Evolutionary conservation across 2,113 vertebrate genomes (phyloP).

Genomic region (Camelus bactrianus): DNA sequence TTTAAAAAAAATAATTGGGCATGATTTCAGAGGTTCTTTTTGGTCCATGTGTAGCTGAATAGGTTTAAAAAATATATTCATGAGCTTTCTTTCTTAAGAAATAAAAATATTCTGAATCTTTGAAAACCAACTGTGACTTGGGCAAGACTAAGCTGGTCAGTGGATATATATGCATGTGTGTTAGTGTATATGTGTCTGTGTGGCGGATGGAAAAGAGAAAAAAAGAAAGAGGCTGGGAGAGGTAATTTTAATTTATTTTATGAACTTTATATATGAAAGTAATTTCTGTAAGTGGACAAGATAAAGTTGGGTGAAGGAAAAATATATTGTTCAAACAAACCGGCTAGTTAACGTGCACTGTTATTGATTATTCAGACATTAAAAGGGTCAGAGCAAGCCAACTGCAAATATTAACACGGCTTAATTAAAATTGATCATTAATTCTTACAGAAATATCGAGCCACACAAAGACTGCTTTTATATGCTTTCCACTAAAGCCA

Average conservation of each 20-base stretch:
- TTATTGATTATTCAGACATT: slow-evolving; percentile 64
- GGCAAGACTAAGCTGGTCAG: neutral
- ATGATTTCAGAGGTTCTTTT: neutral
- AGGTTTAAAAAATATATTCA: neutral
- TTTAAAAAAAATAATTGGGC: neutral
- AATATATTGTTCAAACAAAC: slow-evolving; percentile 46
- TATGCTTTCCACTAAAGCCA: slow-evolving; percentile 12
- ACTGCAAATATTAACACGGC: slow-evolving; percentile 59
- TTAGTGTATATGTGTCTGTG: neutral
- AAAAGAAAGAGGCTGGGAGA: neutral
- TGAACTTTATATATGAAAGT: neutral
- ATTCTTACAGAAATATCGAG: slow-evolving; percentile 58
- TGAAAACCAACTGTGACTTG: neutral
- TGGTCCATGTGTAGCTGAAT: neutral
- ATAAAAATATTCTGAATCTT: neutral
- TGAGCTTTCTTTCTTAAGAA: neutral
- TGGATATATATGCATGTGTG: neutral
- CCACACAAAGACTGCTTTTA: neutral
- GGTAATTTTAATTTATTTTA: neutral
- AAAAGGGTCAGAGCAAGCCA: slow-evolving; percentile 52
- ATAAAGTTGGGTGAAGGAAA: slow-evolving; percentile 13
- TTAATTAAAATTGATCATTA: slow-evolving; percentile 73
- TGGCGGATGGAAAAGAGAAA: accelerated
- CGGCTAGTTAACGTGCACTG: neutral
- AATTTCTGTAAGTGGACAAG: slow-evolving; percentile 20